Evolutionary conservation across 2,113 vertebrate species (phyloP).

Genomic region (Hiodon tergisus): DNA sequence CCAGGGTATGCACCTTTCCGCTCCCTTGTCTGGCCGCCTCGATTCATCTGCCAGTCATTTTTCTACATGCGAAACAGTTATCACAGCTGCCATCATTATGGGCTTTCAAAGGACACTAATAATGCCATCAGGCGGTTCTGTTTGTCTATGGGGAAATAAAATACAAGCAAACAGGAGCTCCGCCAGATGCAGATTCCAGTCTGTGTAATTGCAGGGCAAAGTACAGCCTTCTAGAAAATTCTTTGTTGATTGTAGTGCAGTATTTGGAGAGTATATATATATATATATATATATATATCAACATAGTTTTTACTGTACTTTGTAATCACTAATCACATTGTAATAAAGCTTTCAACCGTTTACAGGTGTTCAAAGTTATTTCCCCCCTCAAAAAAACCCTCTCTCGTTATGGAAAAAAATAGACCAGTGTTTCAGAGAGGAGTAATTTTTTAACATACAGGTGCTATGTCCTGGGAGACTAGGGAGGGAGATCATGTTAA

Average conservation of each 20-base stretch:
- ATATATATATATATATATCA: too few relatives aligned
- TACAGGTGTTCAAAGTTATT: too few relatives aligned
- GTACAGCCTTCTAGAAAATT: neutral
- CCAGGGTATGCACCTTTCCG: constrained; percentile 20
- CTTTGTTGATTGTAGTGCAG: too few relatives aligned
- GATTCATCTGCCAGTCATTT: constrained; percentile 45
- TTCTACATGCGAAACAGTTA: neutral
- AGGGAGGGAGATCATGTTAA: constrained; percentile 48
- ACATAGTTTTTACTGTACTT: too few relatives aligned
- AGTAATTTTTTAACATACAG: constrained; percentile 55
- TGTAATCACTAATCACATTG: too few relatives aligned
- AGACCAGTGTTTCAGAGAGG: constrained; percentile 34
- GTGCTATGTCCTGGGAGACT: constrained; percentile 41
- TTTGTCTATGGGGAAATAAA: neutral
- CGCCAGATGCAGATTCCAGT: neutral
- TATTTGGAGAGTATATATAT: too few relatives aligned
- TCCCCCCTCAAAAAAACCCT: neutral
- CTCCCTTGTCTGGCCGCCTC: constrained; percentile 48
- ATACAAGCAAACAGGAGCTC: constrained; percentile 2
- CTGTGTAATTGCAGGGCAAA: neutral
- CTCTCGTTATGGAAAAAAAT: neutral
- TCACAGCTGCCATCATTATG: constrained; percentile 10
- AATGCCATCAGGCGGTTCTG: constrained; percentile 1
- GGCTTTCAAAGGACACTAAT: neutral
- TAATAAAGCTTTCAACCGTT: too few relatives aligned